Evolutionary conservation across 1,140 invertebrate species (phyloP), one percentile per base, ranked within the genome.

Genomic region (Limonius californicus): DNA sequence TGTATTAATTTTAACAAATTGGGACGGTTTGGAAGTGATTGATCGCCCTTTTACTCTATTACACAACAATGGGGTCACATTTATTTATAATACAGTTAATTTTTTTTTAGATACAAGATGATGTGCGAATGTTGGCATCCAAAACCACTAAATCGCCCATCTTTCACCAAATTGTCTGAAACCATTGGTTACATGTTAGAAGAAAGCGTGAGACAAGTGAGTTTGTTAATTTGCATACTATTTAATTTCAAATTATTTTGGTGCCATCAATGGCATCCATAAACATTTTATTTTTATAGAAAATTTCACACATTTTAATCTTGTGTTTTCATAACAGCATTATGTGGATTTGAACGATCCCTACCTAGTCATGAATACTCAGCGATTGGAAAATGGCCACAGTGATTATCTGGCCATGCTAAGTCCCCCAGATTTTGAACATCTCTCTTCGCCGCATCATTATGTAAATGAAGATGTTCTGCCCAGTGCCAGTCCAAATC

Each of bases 51-150:
- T n/a, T n/a, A n/a, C n/a, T n/a, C n/a, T n/a, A n/a, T n/a, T n/a
- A n/a, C n/a, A n/a, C n/a, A n/a, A n/a, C n/a, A n/a, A n/a, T n/a
- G n/a, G n/a, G n/a, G n/a, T n/a, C n/a, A n/a, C n/a, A n/a, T n/a
- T n/a, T n/a, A n/a, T n/a, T n/a, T n/a, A n/a, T n/a, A n/a, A n/a
- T n/a, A n/a, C n/a, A n/a, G n/a, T n/a, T 9, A 27, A 27, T 4
- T 27, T 27, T 3, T 9, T 27, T 27, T 9, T 27, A 89, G 87
- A 53, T 92, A 95, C 72, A 79, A 90, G 19, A 85, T 95, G 47
- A 96, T 97, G 91, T 68, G 83, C 3, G 82, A 88, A 45, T 96
- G 93, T 71, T 97, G 94, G 94, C 80, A 86, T 53, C 81, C 85
- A 1, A 88, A 89, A 66, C 91, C 94, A 0, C 83, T 83, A 0